Base-by-base conservation (phyloP, 2,113 vertebrate species). In the Silurus glanis region DNA sequence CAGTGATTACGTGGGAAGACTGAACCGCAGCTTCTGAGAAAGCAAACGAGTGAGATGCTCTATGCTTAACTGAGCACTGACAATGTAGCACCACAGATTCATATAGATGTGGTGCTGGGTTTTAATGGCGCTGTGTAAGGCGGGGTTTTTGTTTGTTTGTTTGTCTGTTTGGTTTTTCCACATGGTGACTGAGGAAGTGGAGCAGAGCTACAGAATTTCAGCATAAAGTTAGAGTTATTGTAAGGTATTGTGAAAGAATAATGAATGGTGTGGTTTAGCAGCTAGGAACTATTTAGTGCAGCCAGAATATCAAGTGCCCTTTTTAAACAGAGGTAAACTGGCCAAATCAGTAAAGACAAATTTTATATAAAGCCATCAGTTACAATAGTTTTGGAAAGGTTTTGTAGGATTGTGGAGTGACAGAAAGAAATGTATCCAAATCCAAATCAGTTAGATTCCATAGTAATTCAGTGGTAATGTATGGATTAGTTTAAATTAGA, bases 271-370 rank as follows among this genome's bases (percentile, higher is more conserved):
- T 92, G 90, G 89, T 93, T 89, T 91, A 90, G 90, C 89, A 93
- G 92, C 94, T 91, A 92, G 92, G 91, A 80, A 88, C 92, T 92
- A 87, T 86, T 88, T 89, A 93, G 59, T 66, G 25, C 4, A 37
- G 71, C 91, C 90, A 91, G 89, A 89, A 91, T 89, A 91, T 92
- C 92, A 82, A 87, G 88, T 91, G 85, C 83, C 89, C 89, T 93
- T 92, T 37, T 92, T 91, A 90, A 92, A 88, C 90, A 88, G 90
- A 91, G 87, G 93, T 92, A 93, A 94, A 94, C 93, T 93, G 91
- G 91, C 87, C 59, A 13, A 89, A 89, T 89, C 91, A 92, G 91
- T 83, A 80, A 86, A 87, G 45, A 25, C 5, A 28, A 55, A 69
- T 4, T 16, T 55, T n/a, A 14, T 9, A 13, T 53, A 49, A 3